Conservation (phyloP, 1,140 invertebrate species). For the Anoplolepis gracilipes region DNA sequence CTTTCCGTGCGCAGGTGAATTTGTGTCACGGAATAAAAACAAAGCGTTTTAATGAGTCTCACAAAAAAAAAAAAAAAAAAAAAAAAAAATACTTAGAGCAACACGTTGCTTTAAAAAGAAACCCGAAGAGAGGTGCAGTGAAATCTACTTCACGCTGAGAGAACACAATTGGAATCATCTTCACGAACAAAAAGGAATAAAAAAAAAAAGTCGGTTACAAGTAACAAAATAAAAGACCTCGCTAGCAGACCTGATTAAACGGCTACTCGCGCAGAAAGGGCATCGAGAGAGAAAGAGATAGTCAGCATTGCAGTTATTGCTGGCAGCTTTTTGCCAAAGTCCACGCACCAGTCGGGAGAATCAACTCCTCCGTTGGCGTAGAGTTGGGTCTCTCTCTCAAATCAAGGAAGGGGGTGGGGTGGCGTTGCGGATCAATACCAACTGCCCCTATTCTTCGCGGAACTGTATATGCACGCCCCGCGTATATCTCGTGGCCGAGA, state of each 20-base stretch:
- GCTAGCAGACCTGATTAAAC: not conserved
- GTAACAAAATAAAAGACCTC: not conserved
- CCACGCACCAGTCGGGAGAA: conserved; percentile 51
- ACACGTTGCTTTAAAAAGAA: not conserved
- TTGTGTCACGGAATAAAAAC: not conserved
- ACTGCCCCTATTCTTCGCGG: conserved; percentile 82
- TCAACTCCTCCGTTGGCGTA: conserved; percentile 55
- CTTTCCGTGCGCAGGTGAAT: not conserved
- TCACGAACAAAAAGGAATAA: not conserved
- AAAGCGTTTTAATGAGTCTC: not conserved
- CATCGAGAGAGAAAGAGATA: not conserved
- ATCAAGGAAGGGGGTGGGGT: conserved; percentile 74
- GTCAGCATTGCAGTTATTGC: conserved; percentile 54
- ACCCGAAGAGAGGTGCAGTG: not conserved
- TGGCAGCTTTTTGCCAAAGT: conserved; percentile 55
- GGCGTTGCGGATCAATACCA: conserved; percentile 83
- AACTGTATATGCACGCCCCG: conserved; percentile 70
- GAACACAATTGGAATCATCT: not conserved
- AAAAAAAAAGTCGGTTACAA: not conserved
- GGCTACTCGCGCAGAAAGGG: not conserved
- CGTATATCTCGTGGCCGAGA: conserved; percentile 59
- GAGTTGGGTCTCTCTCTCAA: conserved; percentile 67
- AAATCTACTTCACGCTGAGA: not conserved
- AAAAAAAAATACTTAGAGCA: not conserved
- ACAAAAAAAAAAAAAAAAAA: too few relatives aligned